Conservation (phyloP, 2,797 vertebrate genomes). For the Acanthurus lineatus region DNA sequence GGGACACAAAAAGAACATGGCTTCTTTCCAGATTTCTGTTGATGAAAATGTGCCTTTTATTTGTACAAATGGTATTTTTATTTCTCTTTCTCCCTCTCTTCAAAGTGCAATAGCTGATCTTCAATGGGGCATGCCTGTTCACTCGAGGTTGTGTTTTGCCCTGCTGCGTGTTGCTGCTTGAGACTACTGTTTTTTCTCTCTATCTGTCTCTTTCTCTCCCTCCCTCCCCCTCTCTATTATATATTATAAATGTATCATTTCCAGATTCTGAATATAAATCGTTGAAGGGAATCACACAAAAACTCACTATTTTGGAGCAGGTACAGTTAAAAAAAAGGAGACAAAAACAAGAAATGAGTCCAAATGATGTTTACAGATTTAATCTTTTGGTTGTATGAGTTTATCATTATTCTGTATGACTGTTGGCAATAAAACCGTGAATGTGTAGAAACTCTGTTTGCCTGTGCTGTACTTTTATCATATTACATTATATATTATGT, state of each 20-base stretch:
- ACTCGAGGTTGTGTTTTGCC: conserved; percentile 74
- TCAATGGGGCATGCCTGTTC: conserved; percentile 82
- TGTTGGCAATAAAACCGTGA: conserved; percentile 89
- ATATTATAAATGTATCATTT: conserved; percentile 83
- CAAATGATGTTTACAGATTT: conserved; percentile 85
- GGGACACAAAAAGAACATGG: conserved; percentile 65
- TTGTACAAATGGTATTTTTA: conserved; percentile 66
- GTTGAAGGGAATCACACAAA: conserved; percentile 76
- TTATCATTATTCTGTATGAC: conserved; percentile 84
- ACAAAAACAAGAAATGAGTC: conserved; percentile 75
- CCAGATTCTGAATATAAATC: conserved; percentile 77
- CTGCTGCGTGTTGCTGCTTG: conserved; percentile 82
- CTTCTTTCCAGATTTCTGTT: conserved; percentile 79
- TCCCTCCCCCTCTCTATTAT: conserved; percentile 67
- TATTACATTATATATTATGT: conserved; percentile 1
- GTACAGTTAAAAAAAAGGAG: conserved; percentile 59
- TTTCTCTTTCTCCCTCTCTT: conserved; percentile 63
- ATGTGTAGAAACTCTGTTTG: conserved; percentile 68
- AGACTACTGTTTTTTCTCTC: conserved; percentile 68
- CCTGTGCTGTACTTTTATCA: conserved; percentile 34
- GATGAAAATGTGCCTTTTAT: conserved; percentile 86
- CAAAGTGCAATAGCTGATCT: conserved; percentile 80
- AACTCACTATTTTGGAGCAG: conserved; percentile 82
- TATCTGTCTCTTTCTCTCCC: conserved; percentile 46
- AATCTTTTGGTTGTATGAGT: conserved; percentile 85